These are phyloP conservation scores for Aspidiotus destructor DNA, from an alignment of 2,888 invertebrate genomes.

Conservation along the genomic window DNA sequence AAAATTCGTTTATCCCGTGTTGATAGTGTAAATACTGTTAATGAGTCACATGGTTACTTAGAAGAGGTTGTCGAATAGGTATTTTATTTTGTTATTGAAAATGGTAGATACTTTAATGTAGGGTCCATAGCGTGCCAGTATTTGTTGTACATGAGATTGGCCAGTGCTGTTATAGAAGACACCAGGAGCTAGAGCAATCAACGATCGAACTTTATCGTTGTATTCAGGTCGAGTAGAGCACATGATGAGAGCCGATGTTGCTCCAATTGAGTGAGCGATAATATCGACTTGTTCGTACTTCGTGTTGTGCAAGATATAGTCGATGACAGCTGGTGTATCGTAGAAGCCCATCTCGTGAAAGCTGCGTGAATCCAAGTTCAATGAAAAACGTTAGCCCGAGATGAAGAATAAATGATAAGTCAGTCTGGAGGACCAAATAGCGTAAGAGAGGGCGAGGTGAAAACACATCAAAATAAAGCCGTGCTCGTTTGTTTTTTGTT, in stretches of 20 bases:
- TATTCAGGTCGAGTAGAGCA: constrained; percentile 43
- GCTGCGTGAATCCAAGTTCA: constrained; percentile 40
- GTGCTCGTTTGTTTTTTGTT: no score
- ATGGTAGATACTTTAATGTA: constrained; percentile 21
- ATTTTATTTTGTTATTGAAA: neutral
- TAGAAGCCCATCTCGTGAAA: constrained; percentile 53
- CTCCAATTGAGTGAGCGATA: constrained; percentile 54
- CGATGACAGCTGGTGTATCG: constrained; percentile 53
- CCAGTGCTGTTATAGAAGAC: constrained; percentile 38
- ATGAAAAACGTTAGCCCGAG: neutral
- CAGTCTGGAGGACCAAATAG: no score
- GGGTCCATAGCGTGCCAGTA: constrained; percentile 18
- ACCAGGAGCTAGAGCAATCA: constrained; percentile 52
- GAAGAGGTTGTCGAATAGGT: neutral
- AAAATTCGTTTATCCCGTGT: constrained; percentile 28
- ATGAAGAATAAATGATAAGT: neutral
- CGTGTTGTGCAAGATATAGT: constrained; percentile 46
- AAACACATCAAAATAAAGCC: no score
- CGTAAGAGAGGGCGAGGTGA: no score
- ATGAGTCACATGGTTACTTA: neutral
- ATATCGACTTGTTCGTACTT: constrained; percentile 46
- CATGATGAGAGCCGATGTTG: constrained; percentile 43
- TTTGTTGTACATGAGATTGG: constrained; percentile 24
- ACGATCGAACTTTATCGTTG: constrained; percentile 47
- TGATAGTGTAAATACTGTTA: constrained; percentile 20